phyloP scores from a whole-genome alignment of 2,888 invertebrate genomes.

The Mesopsocus fuscifrons region DNA sequence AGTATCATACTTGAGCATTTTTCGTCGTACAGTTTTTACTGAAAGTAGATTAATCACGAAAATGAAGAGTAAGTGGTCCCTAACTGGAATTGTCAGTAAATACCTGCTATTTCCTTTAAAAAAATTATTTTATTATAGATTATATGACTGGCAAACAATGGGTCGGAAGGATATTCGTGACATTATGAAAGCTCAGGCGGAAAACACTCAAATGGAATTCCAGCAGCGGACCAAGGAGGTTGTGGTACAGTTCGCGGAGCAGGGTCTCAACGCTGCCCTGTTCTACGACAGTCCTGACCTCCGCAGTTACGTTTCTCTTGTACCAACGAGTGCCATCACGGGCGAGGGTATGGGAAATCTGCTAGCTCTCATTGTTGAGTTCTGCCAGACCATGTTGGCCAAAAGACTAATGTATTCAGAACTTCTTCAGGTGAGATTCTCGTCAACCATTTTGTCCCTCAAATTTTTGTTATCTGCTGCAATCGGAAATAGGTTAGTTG shows the following conservation, averaged over 20 bases:
- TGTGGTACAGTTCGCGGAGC: slow-evolving; percentile 85
- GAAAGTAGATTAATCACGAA: too few relatives aligned
- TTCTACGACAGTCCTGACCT: slow-evolving; percentile 93
- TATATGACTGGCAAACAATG: slow-evolving; percentile 92
- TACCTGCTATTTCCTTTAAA: too few relatives aligned
- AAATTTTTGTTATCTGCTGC: background rate
- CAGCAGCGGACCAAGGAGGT: slow-evolving; percentile 75
- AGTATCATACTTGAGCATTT: too few relatives aligned
- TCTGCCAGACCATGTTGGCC: slow-evolving; percentile 75
- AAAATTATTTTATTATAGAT: too few relatives aligned
- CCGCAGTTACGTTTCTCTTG: slow-evolving; percentile 79
- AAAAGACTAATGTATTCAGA: slow-evolving; percentile 82
- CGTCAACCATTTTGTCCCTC: background rate
- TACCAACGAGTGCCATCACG: slow-evolving; percentile 94
- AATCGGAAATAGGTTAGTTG: background rate
- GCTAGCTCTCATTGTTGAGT: slow-evolving; percentile 78
- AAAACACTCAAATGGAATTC: slow-evolving; percentile 84
- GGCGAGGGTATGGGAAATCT: slow-evolving; percentile 99
- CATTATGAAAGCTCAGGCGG: slow-evolving; percentile 68
- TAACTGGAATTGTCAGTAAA: too few relatives aligned
- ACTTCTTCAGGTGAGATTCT: slow-evolving; percentile 57
- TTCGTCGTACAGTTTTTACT: too few relatives aligned
- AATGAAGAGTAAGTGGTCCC: too few relatives aligned
- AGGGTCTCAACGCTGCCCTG: slow-evolving; percentile 86
- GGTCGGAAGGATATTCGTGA: slow-evolving; percentile 80